Evolutionary conservation across 2,113 vertebrate genomes (phyloP).

Genomic region (Castor canadensis): DNA sequence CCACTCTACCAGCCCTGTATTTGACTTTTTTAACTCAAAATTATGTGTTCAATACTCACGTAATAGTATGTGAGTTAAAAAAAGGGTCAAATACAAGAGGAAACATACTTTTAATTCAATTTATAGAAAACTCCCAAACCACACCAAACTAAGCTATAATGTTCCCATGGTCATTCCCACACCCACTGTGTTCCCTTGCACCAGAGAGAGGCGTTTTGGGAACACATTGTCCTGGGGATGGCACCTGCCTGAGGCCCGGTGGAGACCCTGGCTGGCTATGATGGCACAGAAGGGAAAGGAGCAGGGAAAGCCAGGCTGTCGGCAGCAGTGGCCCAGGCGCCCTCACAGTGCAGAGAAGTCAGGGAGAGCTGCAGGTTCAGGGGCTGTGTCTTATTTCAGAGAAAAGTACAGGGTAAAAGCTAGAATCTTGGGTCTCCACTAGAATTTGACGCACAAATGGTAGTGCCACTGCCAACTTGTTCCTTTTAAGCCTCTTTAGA

Average conservation of each 20-base stretch:
- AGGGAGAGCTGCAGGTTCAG: not conserved
- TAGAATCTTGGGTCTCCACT: not conserved
- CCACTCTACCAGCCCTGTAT: no score
- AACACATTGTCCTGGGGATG: not conserved
- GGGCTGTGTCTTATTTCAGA: not conserved
- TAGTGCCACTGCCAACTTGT: not conserved
- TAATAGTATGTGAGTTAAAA: no score
- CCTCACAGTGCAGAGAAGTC: not conserved
- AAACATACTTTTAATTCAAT: not conserved
- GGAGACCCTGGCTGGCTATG: not conserved
- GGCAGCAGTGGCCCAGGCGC: not conserved
- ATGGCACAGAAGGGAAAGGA: no score
- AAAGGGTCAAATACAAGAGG: not conserved
- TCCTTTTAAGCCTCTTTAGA: not conserved
- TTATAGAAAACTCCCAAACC: not conserved
- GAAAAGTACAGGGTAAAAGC: not conserved
- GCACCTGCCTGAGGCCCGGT: not conserved
- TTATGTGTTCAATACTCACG: no score
- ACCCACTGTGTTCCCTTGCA: not conserved
- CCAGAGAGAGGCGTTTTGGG: not conserved
- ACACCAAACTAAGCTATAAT: not conserved
- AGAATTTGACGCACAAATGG: not conserved
- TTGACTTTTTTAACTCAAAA: no score
- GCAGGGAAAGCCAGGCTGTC: no score
- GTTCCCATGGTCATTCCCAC: not conserved